Evolutionary conservation across 1,140 invertebrate genomes (phyloP), one percentile per base, ranked within the genome.

Genomic region (Ptiloglossa arizonensis): DNA sequence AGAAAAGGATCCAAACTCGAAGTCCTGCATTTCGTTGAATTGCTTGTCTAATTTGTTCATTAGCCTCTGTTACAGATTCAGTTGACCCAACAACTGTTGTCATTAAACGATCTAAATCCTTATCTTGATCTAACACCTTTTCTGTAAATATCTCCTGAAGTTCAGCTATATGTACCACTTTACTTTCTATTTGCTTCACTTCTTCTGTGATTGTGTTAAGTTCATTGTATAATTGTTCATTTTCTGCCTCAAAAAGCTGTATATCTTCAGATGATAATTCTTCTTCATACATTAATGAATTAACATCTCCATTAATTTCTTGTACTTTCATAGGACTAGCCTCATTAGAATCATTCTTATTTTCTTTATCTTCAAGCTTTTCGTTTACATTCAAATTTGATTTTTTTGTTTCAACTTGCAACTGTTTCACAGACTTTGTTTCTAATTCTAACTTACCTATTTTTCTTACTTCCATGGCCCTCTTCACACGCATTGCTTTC

Each of bases 91-190:
- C 95, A 1, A 98, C 96, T 38, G 96, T 97, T 60, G 96, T 96
- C 64, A 96, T 95, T 88, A 99, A 96, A 82, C 96, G 93, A 82
- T 99, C 97, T 78, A 99, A 96, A 86, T 99, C 97, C 87, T 96
- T 95, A 87, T 99, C 98, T 94, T 99, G 98, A 89, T 98, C 95
- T 41, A 98, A 68, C n/a, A 99, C 97, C 93, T 99, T 99, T 91
- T 99, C 98, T 8, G 98, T 97, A 87, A 99, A 99, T 78, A 98
- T 95, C 91, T 99, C 96, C 90, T 99, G 98, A n/a, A 99, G 93
- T 90, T 97, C 96, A 63, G 98, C 97, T 81, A 99, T 98, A 89
- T 99, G 97, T 3, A 98, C 95, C 2, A 99, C 97, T 94, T 98
- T 98, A 82, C 95, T 97, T 90, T 98, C 96, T 81, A 98, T 97